Evolutionary conservation across 2,888 invertebrate genomes (phyloP), one percentile per base, ranked within the genome.

Genomic region (Athalia cordata): DNA sequence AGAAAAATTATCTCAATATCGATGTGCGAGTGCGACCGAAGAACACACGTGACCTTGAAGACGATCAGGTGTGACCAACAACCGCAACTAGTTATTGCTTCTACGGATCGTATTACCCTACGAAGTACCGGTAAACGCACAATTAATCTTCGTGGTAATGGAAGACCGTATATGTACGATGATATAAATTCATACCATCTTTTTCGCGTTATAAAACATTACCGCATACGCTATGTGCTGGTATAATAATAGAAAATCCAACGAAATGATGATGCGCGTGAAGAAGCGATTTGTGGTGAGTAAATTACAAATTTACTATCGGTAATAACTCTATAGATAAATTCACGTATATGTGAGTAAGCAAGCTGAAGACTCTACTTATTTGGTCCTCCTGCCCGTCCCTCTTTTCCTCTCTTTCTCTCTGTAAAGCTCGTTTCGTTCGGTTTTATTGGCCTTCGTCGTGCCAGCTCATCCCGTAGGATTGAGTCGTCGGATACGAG

Each of bases 381-480:
- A 13, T 59, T 13, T 47, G 9, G 13, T 72, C 29, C 47, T 68
- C 11, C 55, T 43, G 8, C 15, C 68, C 52, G 7, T 62, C n/a
- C 15, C 9, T 52, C 68, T n/a, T 55, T n/a, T 29, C 15, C n/a
- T 52, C 9, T 52, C 68, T n/a, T 55, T n/a, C 55, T 68, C 6
- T 68, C 5, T 43, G n/a, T 59, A 45, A 13, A 57, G 72, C 47
- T 43, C 45, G 15, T 72, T 59, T 72, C 72, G 72, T 72, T 72
- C 72, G 57, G 59, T 72, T 72, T 72, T 72, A 72, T 72, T 72
- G 47, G 72, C 72, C 52, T n/a, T 72, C 47, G 29, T 29, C 29
- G 72, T 59, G 72, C 72, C 72, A 72, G 72, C 72, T 72, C 72
- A 72, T 72, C 59, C 59, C 59, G 59, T 43, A 72, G 72, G 55